Conservation (phyloP, 1,140 invertebrate species). For the Stenopsyche tienmushanensis region DNA sequence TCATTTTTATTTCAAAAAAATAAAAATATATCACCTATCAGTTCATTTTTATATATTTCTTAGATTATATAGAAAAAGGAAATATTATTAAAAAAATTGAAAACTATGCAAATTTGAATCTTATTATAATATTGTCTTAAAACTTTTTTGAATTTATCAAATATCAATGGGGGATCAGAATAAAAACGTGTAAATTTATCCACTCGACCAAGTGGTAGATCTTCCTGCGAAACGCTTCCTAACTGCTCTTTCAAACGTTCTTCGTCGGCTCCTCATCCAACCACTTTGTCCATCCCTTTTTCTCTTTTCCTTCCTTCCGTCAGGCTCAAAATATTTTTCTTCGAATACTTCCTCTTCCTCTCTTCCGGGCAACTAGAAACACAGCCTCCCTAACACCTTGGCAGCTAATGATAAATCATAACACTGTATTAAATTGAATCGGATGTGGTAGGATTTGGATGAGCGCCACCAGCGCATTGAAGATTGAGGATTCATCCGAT, state of each 20-base stretch:
- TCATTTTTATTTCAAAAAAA: neutral
- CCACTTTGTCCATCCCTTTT: neutral
- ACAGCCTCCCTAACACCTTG: constrained; percentile 29
- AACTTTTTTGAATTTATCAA: too few relatives aligned
- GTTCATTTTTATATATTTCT: neutral
- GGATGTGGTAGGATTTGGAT: constrained; percentile 20
- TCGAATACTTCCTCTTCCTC: constrained; percentile 15
- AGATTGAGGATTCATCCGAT: too few relatives aligned
- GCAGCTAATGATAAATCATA: constrained; percentile 32
- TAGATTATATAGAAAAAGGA: neutral
- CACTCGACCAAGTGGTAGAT: constrained; percentile 9
- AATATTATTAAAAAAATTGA: neutral
- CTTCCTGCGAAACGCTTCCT: constrained; percentile 12
- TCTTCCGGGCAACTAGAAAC: constrained; percentile 8
- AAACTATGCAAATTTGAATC: neutral
- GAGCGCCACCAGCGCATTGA: neutral
- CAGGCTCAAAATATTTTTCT: constrained; percentile 17
- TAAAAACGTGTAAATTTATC: too few relatives aligned
- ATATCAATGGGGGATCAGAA: too few relatives aligned
- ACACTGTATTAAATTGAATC: constrained; percentile 31
- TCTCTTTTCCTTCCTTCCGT: neutral
- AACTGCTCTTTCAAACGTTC: constrained; percentile 23
- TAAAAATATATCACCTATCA: neutral
- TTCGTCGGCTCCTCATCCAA: neutral
- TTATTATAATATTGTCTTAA: neutral